Conservation (phyloP, 1,140 invertebrate genomes). For the Drosophila sproati region DNA sequence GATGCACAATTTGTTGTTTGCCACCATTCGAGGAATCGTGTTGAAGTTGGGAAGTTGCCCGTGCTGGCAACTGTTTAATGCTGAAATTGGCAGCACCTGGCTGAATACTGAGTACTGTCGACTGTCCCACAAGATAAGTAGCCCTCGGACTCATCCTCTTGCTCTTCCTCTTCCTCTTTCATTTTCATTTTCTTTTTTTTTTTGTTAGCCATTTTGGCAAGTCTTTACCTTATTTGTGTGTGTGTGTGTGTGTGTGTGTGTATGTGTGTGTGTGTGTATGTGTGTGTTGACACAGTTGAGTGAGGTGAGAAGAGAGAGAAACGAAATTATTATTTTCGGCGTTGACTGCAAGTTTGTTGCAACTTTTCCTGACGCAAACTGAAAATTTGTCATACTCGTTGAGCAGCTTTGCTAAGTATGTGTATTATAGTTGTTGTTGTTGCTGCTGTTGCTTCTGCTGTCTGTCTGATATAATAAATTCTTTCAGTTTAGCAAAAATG, state of each 20-base stretch:
- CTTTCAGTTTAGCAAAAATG: slow-evolving; percentile 74
- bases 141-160: slow-evolving; percentile 39
- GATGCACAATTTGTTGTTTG: slow-evolving; percentile 71
- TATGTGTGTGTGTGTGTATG: slow-evolving; percentile 37
- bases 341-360: slow-evolving; percentile 75
- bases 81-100: slow-evolving; percentile 79
- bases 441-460: slow-evolving; percentile 11
- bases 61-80: slow-evolving; percentile 68
- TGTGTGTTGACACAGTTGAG: slow-evolving; percentile 28
- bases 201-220: slow-evolving; percentile 18
- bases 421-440: slow-evolving; percentile 16
- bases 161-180: slow-evolving; percentile 8
- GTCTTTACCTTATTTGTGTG: slow-evolving; percentile 46
- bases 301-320: neutral
- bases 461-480: slow-evolving; percentile 74
- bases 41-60: neutral
- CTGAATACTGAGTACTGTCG: slow-evolving; percentile 42
- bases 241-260: slow-evolving; percentile 16
- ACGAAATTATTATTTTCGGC: slow-evolving; percentile 70
- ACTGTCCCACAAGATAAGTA: slow-evolving; percentile 71
- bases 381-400: slow-evolving; percentile 81
- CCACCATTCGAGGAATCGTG: neutral
- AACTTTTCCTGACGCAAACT: slow-evolving; percentile 73
- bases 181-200: slow-evolving; percentile 23
- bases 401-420: slow-evolving; percentile 57